phyloP scores from a whole-genome alignment of 2,797 vertebrate genomes.

The Tamandua tetradactyla region DNA sequence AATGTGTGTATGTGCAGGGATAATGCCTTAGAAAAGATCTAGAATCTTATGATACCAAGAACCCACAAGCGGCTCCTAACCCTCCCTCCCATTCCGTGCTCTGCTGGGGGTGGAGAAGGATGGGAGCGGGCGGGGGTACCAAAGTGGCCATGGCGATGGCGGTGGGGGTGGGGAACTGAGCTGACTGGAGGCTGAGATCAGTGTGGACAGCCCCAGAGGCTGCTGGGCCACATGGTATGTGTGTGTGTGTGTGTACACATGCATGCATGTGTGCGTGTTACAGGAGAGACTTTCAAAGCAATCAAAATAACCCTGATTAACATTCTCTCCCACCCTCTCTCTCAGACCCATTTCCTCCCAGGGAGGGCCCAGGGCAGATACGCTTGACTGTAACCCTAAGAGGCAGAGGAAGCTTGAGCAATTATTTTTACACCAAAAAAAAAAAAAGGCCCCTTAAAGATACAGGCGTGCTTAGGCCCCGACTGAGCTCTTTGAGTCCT shows the following conservation, averaged over 20 bases:
- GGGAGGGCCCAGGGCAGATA: slow-evolving; percentile 2
- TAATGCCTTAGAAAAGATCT: too few species aligned
- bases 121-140: too few species aligned
- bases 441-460: slow-evolving; percentile 26
- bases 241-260: not conserved
- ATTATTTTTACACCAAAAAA: slow-evolving; percentile 77
- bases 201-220: not conserved
- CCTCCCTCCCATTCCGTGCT: not conserved
- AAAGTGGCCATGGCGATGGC: too few species aligned
- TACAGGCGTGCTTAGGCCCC: slow-evolving; percentile 54
- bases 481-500: not conserved
- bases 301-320: not conserved
- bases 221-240: not conserved
- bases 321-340: not conserved
- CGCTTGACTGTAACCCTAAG: slow-evolving; percentile 74
- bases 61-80: too few species aligned
- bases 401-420: slow-evolving; percentile 37
- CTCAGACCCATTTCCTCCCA: not conserved
- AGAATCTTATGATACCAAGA: not conserved
- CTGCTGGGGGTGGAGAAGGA: not conserved
- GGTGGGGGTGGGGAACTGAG: accelerated
- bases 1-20: too few species aligned
- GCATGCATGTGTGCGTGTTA: not conserved
- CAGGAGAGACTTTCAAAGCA: not conserved
- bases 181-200: not conserved